These are phyloP conservation scores for Halocynthia roretzi DNA, from an alignment of 23 tunicate species.

Conservation along the genomic window DNA sequence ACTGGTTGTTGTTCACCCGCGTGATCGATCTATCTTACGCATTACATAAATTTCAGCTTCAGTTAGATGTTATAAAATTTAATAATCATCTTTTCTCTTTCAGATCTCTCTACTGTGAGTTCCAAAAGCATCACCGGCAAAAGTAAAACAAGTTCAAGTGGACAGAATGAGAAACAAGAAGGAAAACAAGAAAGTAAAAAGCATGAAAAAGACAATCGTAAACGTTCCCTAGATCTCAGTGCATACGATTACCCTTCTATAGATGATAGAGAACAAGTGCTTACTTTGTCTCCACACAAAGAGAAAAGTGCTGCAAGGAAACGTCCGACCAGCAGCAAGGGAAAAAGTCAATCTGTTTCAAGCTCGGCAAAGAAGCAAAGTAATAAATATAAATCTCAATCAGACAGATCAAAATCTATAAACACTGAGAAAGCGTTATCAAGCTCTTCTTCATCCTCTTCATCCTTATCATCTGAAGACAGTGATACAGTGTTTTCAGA, in stretches of 20 bases:
- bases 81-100: no score
- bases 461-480: constrained; percentile 16
- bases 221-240: constrained; percentile 9
- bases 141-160: no score
- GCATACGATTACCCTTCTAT: constrained; percentile 9
- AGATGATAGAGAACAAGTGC: background rate
- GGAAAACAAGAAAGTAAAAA: no score
- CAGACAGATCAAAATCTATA: background rate
- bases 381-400: background rate
- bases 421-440: no score
- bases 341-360: background rate
- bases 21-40: no score
- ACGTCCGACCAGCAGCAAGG: background rate
- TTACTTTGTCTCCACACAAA: background rate
- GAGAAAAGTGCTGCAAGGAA: background rate
- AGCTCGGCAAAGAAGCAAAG: background rate
- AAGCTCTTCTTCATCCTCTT: constrained; percentile 7
- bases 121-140: no score
- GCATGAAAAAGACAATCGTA: background rate
- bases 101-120: no score
- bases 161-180: no score
- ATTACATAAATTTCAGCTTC: no score
- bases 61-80: no score
- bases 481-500: constrained; percentile 25
- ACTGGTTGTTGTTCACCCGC: no score